phyloP scores from a whole-genome alignment of 2,888 invertebrate species.

The Mythimna loreyi region DNA sequence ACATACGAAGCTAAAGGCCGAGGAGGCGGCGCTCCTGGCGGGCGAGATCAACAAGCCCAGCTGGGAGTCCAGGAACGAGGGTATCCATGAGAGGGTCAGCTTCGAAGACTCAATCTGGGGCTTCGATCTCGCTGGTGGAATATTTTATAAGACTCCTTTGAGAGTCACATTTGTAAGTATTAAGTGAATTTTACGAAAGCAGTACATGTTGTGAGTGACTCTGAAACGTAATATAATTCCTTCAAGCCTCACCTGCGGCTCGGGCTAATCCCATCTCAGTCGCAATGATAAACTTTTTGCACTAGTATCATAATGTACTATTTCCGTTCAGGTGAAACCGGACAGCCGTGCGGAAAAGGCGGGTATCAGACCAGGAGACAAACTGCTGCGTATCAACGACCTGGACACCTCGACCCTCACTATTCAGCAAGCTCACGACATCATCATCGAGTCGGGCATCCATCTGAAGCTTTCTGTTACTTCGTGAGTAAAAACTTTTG shows the following conservation, averaged over 20 bases:
- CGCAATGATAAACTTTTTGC: too few relatives aligned
- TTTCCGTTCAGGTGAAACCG: conserved; percentile 76
- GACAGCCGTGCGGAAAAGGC: conserved; percentile 83
- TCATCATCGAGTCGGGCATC: conserved; percentile 81
- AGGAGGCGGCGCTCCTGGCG: conserved; percentile 79
- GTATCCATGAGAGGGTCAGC: conserved; percentile 85
- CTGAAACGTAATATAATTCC: too few relatives aligned
- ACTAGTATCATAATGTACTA: too few relatives aligned
- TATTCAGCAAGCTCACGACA: conserved; percentile 83
- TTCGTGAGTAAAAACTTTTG: conserved; percentile 72
- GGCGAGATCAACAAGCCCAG: conserved; percentile 80
- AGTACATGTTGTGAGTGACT: too few relatives aligned
- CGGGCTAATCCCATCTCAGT: too few relatives aligned
- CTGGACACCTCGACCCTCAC: conserved; percentile 82
- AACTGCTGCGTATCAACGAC: conserved; percentile 79
- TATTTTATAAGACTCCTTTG: conserved; percentile 81
- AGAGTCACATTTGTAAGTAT: conserved; percentile 80
- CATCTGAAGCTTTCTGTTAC: conserved; percentile 80
- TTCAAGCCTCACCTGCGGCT: too few relatives aligned
- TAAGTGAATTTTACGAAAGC: background rate
- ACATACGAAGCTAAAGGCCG: conserved; percentile 77
- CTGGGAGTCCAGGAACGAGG: conserved; percentile 85
- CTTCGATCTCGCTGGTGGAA: conserved; percentile 84
- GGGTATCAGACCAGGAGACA: conserved; percentile 81
- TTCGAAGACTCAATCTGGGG: conserved; percentile 86